Evolutionary conservation across 2,113 vertebrate genomes (phyloP).

Genomic region (Hippocampus comes): DNA sequence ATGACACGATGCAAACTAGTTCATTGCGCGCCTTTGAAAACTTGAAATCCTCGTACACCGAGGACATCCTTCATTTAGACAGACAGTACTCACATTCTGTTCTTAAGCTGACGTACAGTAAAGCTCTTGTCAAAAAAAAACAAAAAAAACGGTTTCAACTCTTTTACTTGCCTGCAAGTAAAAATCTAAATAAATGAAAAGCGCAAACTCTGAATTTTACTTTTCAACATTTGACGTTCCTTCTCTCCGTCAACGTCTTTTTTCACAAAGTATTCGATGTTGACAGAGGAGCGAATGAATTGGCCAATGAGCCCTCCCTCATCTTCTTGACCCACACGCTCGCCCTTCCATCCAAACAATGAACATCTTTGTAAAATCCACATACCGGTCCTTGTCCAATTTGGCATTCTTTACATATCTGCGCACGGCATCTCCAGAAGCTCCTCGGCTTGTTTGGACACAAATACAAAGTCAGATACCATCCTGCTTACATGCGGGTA

Average conservation of each 20-base stretch:
- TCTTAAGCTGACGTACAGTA: too few relatives aligned
- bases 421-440: slow-evolving; percentile 24
- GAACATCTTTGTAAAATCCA: slow-evolving; percentile 59
- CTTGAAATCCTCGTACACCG: too few relatives aligned
- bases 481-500: not conserved
- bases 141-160: too few relatives aligned
- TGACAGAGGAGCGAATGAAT: not conserved
- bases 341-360: slow-evolving; percentile 48
- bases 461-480: slow-evolving; percentile 12
- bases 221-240: too few relatives aligned
- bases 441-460: not conserved
- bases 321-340: slow-evolving; percentile 9
- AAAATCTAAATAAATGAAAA: too few relatives aligned
- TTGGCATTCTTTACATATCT: slow-evolving; percentile 70
- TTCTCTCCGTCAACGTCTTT: not conserved
- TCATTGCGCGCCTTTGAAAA: too few relatives aligned
- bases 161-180: too few relatives aligned
- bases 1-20: too few relatives aligned
- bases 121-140: too few relatives aligned
- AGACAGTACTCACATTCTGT: too few relatives aligned
- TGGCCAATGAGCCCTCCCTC: not conserved
- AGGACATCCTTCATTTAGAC: too few relatives aligned
- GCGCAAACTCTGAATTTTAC: too few relatives aligned
- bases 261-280: not conserved
- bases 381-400: slow-evolving; percentile 61